Evolutionary conservation across 1,140 invertebrate species (phyloP).

Genomic region (Drosophila elegans): DNA sequence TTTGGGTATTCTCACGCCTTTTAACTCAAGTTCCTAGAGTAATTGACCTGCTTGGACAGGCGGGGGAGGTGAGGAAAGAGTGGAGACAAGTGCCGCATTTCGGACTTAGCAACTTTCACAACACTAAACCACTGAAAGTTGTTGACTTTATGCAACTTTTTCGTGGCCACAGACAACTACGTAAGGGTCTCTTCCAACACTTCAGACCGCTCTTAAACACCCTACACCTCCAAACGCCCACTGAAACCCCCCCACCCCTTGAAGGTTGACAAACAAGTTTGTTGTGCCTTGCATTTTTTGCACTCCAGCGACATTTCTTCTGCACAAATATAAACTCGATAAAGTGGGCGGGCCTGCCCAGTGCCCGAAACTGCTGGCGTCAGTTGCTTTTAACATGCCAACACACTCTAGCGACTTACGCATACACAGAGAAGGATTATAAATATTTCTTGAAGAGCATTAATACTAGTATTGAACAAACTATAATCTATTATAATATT

Average conservation of each 20-base stretch:
- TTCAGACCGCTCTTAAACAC: slow-evolving; percentile 23
- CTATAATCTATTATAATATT: too few species aligned
- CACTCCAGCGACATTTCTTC: slow-evolving; percentile 75
- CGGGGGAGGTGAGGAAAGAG: not conserved
- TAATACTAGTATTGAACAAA: too few species aligned
- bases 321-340: slow-evolving; percentile 72
- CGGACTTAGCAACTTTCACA: slow-evolving; percentile 78
- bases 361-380: slow-evolving; percentile 71
- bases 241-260: slow-evolving; percentile 2
- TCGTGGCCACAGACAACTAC: slow-evolving; percentile 81
- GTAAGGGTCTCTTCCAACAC: slow-evolving; percentile 47
- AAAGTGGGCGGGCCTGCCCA: slow-evolving; percentile 53
- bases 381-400: slow-evolving; percentile 75
- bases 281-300: slow-evolving; percentile 78
- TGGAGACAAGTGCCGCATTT: slow-evolving; percentile 15
- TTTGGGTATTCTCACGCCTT: slow-evolving; percentile 52
- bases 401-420: slow-evolving; percentile 40
- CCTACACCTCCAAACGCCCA: not conserved
- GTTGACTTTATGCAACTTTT: slow-evolving; percentile 83
- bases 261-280: slow-evolving; percentile 76
- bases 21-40: slow-evolving; percentile 61
- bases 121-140: slow-evolving; percentile 81
- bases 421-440: slow-evolving; percentile 2
- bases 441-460: too few species aligned
- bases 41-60: slow-evolving; percentile 61